Evolutionary conservation across 2,113 vertebrate species (phyloP).

Genomic region (Trachemys scripta): DNA sequence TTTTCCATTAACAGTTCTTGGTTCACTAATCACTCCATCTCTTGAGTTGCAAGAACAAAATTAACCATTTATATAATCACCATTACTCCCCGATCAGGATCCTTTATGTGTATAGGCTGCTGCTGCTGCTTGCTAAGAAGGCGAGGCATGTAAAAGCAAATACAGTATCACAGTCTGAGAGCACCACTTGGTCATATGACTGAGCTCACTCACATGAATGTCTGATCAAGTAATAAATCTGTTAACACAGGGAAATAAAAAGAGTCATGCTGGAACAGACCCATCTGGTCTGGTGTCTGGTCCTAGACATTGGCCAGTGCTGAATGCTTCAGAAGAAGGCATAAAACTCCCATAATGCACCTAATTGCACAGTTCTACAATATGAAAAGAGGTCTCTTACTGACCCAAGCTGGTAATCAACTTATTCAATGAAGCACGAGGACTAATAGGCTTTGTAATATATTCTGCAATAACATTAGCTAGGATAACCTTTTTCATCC

Average conservation of each 20-base stretch:
- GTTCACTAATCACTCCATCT: slow-evolving; percentile 36
- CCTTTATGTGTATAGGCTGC: slow-evolving; percentile 33
- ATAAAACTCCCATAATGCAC: slow-evolving; percentile 26
- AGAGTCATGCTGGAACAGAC: neutral
- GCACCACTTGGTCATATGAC: neutral
- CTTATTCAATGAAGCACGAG: slow-evolving; percentile 31
- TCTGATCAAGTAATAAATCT: slow-evolving; percentile 44
- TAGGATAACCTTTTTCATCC: slow-evolving; percentile 30
- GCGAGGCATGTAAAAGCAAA: neutral
- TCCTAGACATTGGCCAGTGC: slow-evolving; percentile 2
- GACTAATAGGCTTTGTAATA: slow-evolving; percentile 2
- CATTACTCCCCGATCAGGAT: slow-evolving; percentile 10
- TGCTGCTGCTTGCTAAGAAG: slow-evolving; percentile 19
- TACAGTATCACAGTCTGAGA: neutral
- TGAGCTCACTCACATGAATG: slow-evolving; percentile 12
- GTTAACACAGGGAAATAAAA: slow-evolving; percentile 15
- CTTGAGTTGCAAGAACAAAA: neutral
- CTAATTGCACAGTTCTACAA: slow-evolving; percentile 5
- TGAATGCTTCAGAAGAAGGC: slow-evolving; percentile 33
- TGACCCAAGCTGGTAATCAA: slow-evolving; percentile 18
- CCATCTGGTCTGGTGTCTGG: neutral
- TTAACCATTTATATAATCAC: slow-evolving; percentile 52
- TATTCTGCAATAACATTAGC: slow-evolving; percentile 49
- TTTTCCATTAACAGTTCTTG: slow-evolving; percentile 44
- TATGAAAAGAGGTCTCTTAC: slow-evolving; percentile 14